A percentile compares a stretch with the other conserved stretches of the same genome.
Conservation (phyloP, 2,113 vertebrate species). For the Ailurus styani region DNA sequence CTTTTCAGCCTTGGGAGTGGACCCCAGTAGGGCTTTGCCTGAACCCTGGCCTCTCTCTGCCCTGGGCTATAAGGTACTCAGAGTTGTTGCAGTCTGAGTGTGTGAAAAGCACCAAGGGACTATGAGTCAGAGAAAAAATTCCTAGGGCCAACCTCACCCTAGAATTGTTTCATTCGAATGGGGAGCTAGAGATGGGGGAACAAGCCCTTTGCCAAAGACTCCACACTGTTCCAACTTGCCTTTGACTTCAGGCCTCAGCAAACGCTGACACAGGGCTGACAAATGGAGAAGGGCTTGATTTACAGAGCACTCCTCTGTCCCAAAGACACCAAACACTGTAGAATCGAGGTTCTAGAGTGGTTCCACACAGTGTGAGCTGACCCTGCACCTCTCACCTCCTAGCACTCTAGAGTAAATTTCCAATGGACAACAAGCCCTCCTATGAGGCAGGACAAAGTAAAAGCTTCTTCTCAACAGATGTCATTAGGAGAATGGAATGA, state of each 20-base stretch:
- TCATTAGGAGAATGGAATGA: slow-evolving; percentile 54
- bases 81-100: slow-evolving; percentile 67
- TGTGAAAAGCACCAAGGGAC: slow-evolving; percentile 78
- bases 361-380: slow-evolving; percentile 60
- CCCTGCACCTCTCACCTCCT: not conserved
- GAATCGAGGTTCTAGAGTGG: slow-evolving; percentile 66
- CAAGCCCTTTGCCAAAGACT: slow-evolving; percentile 62
- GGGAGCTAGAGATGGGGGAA: slow-evolving; percentile 68
- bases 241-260: slow-evolving; percentile 75
- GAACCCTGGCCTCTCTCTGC: slow-evolving; percentile 52
- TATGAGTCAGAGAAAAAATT: slow-evolving; percentile 84
- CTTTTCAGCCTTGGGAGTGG: slow-evolving; percentile 60
- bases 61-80: slow-evolving; percentile 71
- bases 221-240: slow-evolving; percentile 80
- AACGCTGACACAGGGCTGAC: slow-evolving; percentile 78
- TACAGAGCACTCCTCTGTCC: slow-evolving; percentile 63
- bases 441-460: not conserved
- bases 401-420: not conserved
- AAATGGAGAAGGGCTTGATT: slow-evolving; percentile 72
- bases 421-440: not conserved
- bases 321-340: slow-evolving; percentile 66
- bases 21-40: slow-evolving; percentile 9
- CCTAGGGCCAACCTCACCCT: slow-evolving; percentile 84
- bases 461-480: slow-evolving; percentile 31
- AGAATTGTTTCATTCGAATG: slow-evolving; percentile 80